These are phyloP conservation scores for Entomyzon cyanotis DNA, from an alignment of 2,113 vertebrate genomes.

Conservation along the genomic window DNA sequence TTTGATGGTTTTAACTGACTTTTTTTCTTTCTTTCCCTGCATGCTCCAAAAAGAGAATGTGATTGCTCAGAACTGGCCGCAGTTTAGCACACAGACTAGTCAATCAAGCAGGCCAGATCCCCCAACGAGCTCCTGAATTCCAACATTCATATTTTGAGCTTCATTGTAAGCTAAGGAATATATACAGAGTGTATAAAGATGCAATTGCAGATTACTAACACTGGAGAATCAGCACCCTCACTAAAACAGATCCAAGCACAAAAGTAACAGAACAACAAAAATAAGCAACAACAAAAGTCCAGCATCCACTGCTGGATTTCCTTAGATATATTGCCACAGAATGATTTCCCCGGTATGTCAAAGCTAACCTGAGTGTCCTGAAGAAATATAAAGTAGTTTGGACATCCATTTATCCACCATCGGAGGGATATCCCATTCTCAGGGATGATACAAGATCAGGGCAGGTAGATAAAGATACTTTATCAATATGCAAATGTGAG, in stretches of 20 bases:
- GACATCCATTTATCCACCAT: background rate
- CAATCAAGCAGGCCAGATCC: background rate
- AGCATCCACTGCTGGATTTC: background rate
- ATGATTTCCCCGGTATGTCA: background rate
- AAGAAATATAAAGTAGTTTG: background rate
- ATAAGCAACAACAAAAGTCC: too few relatives aligned
- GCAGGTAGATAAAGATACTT: background rate
- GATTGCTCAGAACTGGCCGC: background rate
- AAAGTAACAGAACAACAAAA: background rate
- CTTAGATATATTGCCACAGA: background rate
- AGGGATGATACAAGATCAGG: background rate
- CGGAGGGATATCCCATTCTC: background rate
- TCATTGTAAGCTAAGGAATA: background rate
- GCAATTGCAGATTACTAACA: background rate
- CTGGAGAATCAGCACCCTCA: background rate
- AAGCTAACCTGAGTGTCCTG: background rate
- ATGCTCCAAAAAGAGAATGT: background rate
- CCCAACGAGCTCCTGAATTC: background rate
- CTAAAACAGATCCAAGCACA: background rate
- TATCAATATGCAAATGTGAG: fast-evolving
- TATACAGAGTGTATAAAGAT: background rate
- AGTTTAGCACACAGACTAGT: background rate
- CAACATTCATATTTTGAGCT: background rate
- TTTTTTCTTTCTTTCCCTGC: background rate
- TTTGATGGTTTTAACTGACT: background rate